Conservation (phyloP, 2,113 vertebrate species). For the Toxotes jaculatrix region DNA sequence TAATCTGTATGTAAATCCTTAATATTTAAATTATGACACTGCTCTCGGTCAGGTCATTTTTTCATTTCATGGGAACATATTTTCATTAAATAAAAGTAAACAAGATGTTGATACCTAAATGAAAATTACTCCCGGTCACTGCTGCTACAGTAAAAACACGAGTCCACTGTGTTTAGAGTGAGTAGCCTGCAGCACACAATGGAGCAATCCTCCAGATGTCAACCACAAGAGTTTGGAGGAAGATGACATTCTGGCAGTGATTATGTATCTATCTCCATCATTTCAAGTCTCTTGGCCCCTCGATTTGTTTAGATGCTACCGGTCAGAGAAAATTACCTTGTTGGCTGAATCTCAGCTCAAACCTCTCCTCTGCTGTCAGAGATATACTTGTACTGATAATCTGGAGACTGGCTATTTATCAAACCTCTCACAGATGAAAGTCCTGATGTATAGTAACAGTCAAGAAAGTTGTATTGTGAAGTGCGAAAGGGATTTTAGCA, state of each 20-base stretch:
- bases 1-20: background rate
- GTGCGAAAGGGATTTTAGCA: background rate
- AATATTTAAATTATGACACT: background rate
- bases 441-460: background rate
- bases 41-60: background rate
- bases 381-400: background rate
- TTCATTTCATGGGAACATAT: background rate
- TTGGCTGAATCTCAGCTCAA: background rate
- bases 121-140: background rate
- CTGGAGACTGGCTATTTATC: background rate
- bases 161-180: background rate
- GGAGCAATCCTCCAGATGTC: background rate
- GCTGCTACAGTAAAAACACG: background rate
- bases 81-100: background rate
- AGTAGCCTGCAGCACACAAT: background rate
- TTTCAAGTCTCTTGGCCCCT: constrained; percentile 2
- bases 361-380: background rate
- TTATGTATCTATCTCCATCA: background rate
- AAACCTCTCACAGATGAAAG: constrained; percentile 14
- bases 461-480: background rate
- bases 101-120: background rate
- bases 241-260: background rate
- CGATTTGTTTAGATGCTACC: background rate
- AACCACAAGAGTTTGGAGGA: background rate
- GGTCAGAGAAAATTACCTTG: constrained; percentile 13